A percentile compares a stretch with the other conserved stretches of the same genome.
These are phyloP conservation scores for Morpho achilles DNA, from an alignment of 2,888 invertebrate genomes.

Conservation along the genomic window DNA sequence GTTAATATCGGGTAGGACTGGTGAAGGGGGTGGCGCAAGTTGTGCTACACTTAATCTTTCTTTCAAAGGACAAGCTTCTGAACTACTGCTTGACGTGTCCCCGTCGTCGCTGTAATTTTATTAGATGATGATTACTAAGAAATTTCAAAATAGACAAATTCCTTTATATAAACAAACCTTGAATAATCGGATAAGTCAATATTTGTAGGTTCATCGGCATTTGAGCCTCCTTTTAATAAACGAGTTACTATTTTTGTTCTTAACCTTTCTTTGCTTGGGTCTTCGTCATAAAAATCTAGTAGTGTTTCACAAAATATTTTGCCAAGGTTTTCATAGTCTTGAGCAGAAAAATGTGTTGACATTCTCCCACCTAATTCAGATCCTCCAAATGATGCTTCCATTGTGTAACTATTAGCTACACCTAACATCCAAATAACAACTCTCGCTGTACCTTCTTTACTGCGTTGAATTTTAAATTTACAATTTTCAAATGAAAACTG, in stretches of 20 bases:
- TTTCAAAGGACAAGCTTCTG: slow-evolving; percentile 79
- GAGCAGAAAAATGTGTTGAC: slow-evolving; percentile 91
- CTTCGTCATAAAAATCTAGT: slow-evolving; percentile 93
- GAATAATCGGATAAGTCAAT: slow-evolving; percentile 93
- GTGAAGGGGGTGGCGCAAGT: slow-evolving; percentile 85
- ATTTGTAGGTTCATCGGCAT: slow-evolving; percentile 92
- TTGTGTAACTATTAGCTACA: slow-evolving; percentile 95
- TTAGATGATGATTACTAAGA: neutral
- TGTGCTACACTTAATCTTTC: slow-evolving; percentile 71
- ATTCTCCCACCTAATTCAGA: slow-evolving; percentile 89
- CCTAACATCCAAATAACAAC: slow-evolving; percentile 98
- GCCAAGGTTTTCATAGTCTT: slow-evolving; percentile 84
- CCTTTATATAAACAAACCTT: slow-evolving; percentile 76
- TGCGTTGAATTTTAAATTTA: slow-evolving; percentile 95
- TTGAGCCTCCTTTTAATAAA: slow-evolving; percentile 89
- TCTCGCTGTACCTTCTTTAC: slow-evolving; percentile 96
- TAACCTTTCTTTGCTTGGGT: slow-evolving; percentile 89
- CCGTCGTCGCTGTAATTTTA: slow-evolving; percentile 84
- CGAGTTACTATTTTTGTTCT: slow-evolving; percentile 89
- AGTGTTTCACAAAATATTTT: slow-evolving; percentile 95
- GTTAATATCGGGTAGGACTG: slow-evolving; percentile 75
- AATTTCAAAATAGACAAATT: neutral
- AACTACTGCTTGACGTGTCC: slow-evolving; percentile 85
- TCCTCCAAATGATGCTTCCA: slow-evolving; percentile 97
- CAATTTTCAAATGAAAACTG: slow-evolving; percentile 97